Base-by-base conservation (phyloP, 1,140 invertebrate genomes). In the Babylonia areolata region DNA sequence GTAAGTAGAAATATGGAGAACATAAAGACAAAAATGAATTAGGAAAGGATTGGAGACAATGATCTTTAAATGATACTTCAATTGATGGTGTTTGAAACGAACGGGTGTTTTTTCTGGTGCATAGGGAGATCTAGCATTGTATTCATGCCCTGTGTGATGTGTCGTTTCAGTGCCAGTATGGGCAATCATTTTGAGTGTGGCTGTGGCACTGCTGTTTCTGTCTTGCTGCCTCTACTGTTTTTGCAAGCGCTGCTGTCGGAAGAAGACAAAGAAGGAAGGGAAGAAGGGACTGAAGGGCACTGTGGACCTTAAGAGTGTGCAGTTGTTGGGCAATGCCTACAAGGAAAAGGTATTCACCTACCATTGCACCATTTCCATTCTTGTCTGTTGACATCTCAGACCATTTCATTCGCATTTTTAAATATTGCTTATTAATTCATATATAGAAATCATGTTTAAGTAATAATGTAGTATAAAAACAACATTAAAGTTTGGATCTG, bases 241-340 rank as follows among this genome's bases (percentile, higher is more conserved):
- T 95, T 97, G 99, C 95, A 96, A 98, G 94, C 96, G 98, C 96
- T 64, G 58, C 58, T 6, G 28, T 12, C 96, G 97, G 93, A 97
- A 97, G 95, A 98, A 99, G 96, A 98, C 98, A 95, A 97, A 92
- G 89, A 94, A 97, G 90, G 93, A 94, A 83, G 91, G 91, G 5
- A 98, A 98, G 94, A 99, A 99, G 95, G 98, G 98, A 71, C 96
- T 97, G 94, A 99, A 99, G 94, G 98, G 98, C 86, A 96, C 96
- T 23, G 98, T 99, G 88, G 98, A 99, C 94, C 95, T 99, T 88
- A 99, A 99, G 95, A 98, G 97, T 91, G 98, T 99, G 89, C 97
- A 99, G 92, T 95, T 99, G 58, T 95, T 99, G 82, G 98, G 98
- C 92, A 98, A 97, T 91, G 97, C 98, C 71, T 98, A 93, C 87